Conservation (phyloP, 92 coral and sea anemone species). For the Palythoa grandis region DNA sequence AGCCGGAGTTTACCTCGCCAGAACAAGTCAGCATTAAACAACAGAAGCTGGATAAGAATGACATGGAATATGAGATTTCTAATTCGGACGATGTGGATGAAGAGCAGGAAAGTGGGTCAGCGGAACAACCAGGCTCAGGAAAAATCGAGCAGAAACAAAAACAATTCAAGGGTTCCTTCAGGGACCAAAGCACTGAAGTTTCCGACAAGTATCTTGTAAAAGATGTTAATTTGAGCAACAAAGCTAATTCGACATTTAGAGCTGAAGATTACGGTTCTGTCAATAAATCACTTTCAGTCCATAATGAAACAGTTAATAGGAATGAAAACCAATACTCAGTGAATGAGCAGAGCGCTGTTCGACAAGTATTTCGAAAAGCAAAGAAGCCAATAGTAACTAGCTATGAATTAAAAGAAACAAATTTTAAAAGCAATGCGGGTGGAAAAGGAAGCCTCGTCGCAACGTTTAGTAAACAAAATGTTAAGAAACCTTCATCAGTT, state of each 20-base stretch:
- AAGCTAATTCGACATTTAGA: not conserved
- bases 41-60: not conserved
- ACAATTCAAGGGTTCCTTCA: not conserved
- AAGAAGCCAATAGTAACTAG: not conserved
- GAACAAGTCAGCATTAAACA: not conserved
- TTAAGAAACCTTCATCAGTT: not conserved
- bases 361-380: not conserved
- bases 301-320: not conserved
- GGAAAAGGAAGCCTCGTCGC: not conserved
- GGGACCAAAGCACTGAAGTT: not conserved
- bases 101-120: slow-evolving; percentile 5
- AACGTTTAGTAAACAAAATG: not conserved
- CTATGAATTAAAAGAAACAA: not conserved
- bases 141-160: not conserved
- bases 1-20: not conserved
- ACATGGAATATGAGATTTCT: not conserved
- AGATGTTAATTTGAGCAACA: not conserved
- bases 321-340: not conserved
- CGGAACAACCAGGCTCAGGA: slow-evolving; percentile 21
- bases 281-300: not conserved
- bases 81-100: not conserved
- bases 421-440: not conserved
- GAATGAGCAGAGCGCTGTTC: not conserved
- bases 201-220: not conserved
- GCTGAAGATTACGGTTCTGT: not conserved